Percentiles rank a stretch among this genome's conserved stretches.
Conservation (phyloP, 2,113 vertebrate genomes). For the Bubalus kerabau region DNA sequence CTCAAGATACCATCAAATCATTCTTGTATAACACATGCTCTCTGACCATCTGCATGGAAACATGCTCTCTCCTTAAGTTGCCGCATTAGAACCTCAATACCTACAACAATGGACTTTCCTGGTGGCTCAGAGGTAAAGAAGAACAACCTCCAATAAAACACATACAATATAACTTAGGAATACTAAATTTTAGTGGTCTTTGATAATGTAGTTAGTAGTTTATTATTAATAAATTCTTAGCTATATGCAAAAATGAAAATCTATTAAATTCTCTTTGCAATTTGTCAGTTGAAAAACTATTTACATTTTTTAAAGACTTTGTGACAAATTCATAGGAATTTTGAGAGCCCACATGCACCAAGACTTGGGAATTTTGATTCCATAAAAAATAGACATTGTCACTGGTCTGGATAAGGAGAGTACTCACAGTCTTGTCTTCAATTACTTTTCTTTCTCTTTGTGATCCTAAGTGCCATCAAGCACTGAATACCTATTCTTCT, state of each 20-base stretch:
- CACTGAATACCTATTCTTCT: not conserved
- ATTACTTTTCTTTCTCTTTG: not conserved
- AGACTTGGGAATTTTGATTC: not conserved
- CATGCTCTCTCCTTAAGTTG: not conserved
- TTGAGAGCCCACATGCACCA: not conserved
- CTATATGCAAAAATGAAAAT: not conserved
- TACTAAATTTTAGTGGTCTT: not conserved
- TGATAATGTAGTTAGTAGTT: not conserved
- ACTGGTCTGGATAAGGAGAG: not conserved
- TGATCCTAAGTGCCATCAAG: not conserved
- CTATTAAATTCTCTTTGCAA: not conserved
- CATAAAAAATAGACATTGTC: not conserved
- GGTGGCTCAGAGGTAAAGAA: not conserved
- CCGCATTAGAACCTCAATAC: not conserved
- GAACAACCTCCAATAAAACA: not conserved
- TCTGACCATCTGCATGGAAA: not conserved
- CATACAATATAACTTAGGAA: not conserved
- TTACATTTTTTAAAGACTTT: not conserved
- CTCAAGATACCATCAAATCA: not conserved
- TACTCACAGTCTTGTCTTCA: not conserved
- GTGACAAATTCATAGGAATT: not conserved
- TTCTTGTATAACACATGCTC: not conserved
- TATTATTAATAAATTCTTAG: not conserved
- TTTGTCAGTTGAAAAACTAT: not conserved
- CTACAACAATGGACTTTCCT: not conserved